A percentile compares a stretch with the other conserved stretches of the same genome.
These are phyloP conservation scores for Branchipolynoe longqiensis DNA, from an alignment of 2,888 invertebrate genomes.

Conservation along the genomic window DNA sequence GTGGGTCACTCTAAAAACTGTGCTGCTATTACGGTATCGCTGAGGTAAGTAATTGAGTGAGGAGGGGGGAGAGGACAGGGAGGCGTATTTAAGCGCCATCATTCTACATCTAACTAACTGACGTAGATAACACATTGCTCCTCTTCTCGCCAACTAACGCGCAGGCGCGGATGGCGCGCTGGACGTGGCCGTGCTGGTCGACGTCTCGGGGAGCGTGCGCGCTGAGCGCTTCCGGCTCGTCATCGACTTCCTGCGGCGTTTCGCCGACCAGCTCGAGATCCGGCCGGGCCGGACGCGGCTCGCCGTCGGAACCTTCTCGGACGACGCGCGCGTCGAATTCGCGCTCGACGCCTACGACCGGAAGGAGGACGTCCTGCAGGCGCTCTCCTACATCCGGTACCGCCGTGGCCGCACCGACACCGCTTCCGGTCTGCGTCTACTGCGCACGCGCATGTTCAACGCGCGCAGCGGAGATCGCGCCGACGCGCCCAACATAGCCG, in stretches of 20 bases:
- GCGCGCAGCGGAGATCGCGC: constrained; percentile 5
- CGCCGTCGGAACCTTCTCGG: constrained; percentile 65
- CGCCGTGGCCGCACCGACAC: constrained; percentile 31
- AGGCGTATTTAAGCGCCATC: no score
- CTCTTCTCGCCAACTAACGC: not conserved
- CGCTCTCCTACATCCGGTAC: constrained; percentile 26
- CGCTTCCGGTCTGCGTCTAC: constrained; percentile 19
- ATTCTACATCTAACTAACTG: no score
- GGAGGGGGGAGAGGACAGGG: no score
- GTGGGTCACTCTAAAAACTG: no score
- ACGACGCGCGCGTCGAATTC: constrained; percentile 55
- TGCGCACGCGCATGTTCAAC: constrained; percentile 12
- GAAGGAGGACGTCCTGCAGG: constrained; percentile 52
- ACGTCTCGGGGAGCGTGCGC: constrained; percentile 54
- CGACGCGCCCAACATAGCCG: constrained; percentile 34
- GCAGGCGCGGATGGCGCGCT: constrained; percentile 25
- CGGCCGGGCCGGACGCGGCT: constrained; percentile 60
- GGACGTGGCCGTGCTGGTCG: constrained; percentile 47
- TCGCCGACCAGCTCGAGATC: constrained; percentile 64
- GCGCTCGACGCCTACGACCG: constrained; percentile 23
- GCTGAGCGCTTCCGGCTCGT: constrained; percentile 56
- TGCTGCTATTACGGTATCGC: no score
- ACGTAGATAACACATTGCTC: no score
- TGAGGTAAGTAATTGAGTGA: no score
- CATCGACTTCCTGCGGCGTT: constrained; percentile 62